Evolutionary conservation across 2,888 invertebrate genomes (phyloP).

Genomic region (Luperina nickerlii): DNA sequence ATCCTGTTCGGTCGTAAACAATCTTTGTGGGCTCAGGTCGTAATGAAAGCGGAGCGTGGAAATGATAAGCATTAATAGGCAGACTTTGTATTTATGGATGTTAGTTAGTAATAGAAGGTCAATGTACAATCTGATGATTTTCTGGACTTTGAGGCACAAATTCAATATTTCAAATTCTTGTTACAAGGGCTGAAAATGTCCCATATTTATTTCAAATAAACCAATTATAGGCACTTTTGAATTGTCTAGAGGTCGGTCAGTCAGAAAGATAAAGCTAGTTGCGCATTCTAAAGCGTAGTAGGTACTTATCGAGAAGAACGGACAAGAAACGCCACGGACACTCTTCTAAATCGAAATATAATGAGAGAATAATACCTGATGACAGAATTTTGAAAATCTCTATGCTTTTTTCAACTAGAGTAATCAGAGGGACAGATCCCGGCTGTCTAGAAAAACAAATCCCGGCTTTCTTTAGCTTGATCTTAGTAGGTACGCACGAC

Average conservation of each 20-base stretch:
- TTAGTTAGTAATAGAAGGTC: neutral
- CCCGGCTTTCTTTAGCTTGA: too few relatives aligned
- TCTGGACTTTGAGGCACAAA: neutral
- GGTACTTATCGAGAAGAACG: too few relatives aligned
- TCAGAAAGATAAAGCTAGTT: too few relatives aligned
- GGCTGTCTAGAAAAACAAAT: neutral
- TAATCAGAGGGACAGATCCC: neutral
- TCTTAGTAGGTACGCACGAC: too few relatives aligned
- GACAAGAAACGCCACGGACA: too few relatives aligned
- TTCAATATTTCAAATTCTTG: neutral
- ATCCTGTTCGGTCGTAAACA: constrained; percentile 87
- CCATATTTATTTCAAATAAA: neutral
- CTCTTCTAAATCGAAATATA: too few relatives aligned
- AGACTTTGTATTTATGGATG: neutral
- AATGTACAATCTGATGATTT: neutral
- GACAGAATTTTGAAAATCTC: neutral
- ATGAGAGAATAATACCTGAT: neutral
- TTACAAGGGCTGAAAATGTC: neutral
- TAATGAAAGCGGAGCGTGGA: constrained; percentile 40
- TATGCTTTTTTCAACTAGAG: neutral
- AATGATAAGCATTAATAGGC: neutral
- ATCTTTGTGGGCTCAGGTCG: constrained; percentile 69
- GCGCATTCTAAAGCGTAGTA: too few relatives aligned
- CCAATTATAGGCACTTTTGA: too few relatives aligned
- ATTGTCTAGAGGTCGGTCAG: too few relatives aligned